These are phyloP conservation scores for Bryconaethiops microstoma DNA, from an alignment of 2,797 vertebrate genomes.

Conservation along the genomic window DNA sequence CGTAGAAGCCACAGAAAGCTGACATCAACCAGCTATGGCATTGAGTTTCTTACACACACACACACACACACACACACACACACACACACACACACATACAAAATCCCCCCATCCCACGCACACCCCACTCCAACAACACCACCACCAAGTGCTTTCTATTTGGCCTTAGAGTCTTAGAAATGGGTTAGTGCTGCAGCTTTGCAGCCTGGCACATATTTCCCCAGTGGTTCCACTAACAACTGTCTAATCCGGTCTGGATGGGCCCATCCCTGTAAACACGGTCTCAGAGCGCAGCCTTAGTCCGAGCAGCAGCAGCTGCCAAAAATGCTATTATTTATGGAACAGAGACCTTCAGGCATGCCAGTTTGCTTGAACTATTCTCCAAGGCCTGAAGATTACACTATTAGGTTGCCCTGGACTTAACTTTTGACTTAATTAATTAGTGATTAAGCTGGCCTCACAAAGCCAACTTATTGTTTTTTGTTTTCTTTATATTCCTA, in stretches of 20 bases:
- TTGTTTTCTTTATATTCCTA: too few relatives aligned
- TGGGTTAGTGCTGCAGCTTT: slow-evolving; percentile 73
- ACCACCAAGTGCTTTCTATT: slow-evolving; percentile 44
- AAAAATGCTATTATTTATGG: slow-evolving; percentile 39
- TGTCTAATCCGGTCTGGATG: slow-evolving; percentile 52
- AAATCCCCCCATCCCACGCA: neutral
- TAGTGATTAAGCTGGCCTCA: neutral
- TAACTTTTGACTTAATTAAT: slow-evolving; percentile 8
- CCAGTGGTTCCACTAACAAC: slow-evolving; percentile 67
- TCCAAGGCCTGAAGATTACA: slow-evolving; percentile 19
- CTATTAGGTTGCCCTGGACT: slow-evolving; percentile 16
- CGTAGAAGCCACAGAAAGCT: slow-evolving; percentile 17
- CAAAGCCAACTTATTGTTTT: too few relatives aligned
- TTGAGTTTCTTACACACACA: slow-evolving; percentile 50
- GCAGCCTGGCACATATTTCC: slow-evolving; percentile 60
- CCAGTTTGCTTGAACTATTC: slow-evolving; percentile 18
- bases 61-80: slow-evolving; percentile 10
- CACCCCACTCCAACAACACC: too few relatives aligned
- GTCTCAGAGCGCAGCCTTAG: slow-evolving; percentile 23
- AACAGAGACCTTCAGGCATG: slow-evolving; percentile 29
- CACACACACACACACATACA: neutral
- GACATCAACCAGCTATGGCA: slow-evolving; percentile 31
- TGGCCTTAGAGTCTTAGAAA: slow-evolving; percentile 52
- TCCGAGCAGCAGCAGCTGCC: slow-evolving; percentile 27
- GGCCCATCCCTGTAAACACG: slow-evolving; percentile 42